A percentile compares a stretch with the other conserved stretches of the same genome.
Conservation (phyloP, 2,888 invertebrate genomes). For the Dryobotodes eremita region DNA sequence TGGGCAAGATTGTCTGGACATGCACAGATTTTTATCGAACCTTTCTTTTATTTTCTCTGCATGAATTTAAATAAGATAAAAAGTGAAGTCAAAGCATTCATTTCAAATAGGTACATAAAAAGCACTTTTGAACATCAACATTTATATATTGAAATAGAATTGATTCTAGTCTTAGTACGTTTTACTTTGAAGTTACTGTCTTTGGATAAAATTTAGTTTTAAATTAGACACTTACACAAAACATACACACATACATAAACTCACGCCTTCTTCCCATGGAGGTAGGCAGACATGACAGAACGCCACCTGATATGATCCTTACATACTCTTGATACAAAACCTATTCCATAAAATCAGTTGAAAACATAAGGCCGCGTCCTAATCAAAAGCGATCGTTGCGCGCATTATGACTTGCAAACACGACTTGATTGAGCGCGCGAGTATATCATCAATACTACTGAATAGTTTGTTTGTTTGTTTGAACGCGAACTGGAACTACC, state of each 20-base stretch:
- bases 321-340: neutral
- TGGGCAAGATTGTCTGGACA: slow-evolving; percentile 29
- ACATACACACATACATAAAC: neutral
- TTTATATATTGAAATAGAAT: too few species aligned
- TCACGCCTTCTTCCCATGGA: neutral
- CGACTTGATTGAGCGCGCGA: neutral
- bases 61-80: neutral
- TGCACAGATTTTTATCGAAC: slow-evolving; percentile 19
- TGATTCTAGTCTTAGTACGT: too few species aligned
- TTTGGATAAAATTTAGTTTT: neutral
- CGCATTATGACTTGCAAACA: neutral
- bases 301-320: neutral
- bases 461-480: too few species aligned
- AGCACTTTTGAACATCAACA: too few species aligned
- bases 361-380: neutral
- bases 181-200: neutral
- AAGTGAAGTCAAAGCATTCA: too few species aligned
- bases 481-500: too few species aligned
- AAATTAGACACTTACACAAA: neutral
- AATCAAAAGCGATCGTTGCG: too few species aligned
- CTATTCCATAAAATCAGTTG: neutral
- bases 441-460: neutral
- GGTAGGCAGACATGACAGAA: neutral
- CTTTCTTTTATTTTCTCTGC: neutral
- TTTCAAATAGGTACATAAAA: too few species aligned